phyloP scores from a whole-genome alignment of 2,888 invertebrate genomes.

The Sinelater perroti region DNA sequence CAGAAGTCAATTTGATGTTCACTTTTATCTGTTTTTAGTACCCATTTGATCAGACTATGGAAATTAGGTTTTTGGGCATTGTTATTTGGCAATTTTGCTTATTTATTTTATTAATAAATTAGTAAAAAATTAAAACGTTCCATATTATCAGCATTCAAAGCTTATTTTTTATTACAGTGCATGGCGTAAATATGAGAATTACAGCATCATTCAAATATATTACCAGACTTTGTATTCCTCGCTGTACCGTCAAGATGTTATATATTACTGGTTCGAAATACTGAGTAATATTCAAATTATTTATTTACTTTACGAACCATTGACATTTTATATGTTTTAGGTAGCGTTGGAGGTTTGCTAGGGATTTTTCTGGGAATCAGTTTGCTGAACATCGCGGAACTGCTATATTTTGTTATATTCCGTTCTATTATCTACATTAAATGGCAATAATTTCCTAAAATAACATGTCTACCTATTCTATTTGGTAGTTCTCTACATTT shows the following conservation, averaged over 20 bases:
- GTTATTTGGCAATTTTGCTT: too few relatives aligned
- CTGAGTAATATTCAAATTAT: constrained; percentile 10
- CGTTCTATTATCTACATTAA: constrained; percentile 3
- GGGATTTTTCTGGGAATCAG: constrained; percentile 30
- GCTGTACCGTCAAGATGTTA: constrained; percentile 18
- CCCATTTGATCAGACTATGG: too few relatives aligned
- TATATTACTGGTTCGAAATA: constrained; percentile 26
- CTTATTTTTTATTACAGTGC: neutral
- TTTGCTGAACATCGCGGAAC: constrained; percentile 16
- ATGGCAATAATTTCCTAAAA: too few relatives aligned
- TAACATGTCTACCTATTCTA: too few relatives aligned
- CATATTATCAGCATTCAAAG: too few relatives aligned
- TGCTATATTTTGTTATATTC: constrained; percentile 20
- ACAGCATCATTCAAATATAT: constrained; percentile 19
- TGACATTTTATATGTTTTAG: constrained; percentile 12
- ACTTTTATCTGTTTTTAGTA: too few relatives aligned
- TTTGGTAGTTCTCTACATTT: too few relatives aligned
- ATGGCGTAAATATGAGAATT: neutral
- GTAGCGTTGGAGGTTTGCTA: constrained; percentile 31
- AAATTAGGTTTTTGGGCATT: too few relatives aligned
- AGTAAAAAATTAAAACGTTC: too few relatives aligned
- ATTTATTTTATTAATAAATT: too few relatives aligned
- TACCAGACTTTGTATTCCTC: constrained; percentile 2
- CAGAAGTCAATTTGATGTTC: too few relatives aligned
- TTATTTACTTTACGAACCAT: neutral